Evolutionary conservation across 2,888 invertebrate species (phyloP).

Genomic region (Ethmia dodecea): DNA sequence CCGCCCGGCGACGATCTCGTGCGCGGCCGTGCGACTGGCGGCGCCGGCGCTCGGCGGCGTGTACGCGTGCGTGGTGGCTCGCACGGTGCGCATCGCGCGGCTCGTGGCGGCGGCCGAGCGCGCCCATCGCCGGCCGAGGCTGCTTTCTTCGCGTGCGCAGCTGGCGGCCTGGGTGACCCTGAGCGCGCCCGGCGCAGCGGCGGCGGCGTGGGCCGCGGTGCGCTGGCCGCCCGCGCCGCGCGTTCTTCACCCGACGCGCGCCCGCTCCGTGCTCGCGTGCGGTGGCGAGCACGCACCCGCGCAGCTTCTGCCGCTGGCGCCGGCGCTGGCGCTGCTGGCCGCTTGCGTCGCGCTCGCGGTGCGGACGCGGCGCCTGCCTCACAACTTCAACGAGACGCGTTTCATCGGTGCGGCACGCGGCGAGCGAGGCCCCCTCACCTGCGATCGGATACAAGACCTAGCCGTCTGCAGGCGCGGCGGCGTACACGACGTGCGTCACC

Average conservation of each 20-base stretch:
- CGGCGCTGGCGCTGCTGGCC: slow-evolving; percentile 83
- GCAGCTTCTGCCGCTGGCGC: slow-evolving; percentile 80
- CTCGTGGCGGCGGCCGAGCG: slow-evolving; percentile 39
- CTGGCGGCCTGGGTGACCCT: slow-evolving; percentile 77
- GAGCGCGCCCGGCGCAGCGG: slow-evolving; percentile 64
- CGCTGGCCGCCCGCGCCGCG: slow-evolving; percentile 63
- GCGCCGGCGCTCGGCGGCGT: slow-evolving; percentile 35
- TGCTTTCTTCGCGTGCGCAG: slow-evolving; percentile 64
- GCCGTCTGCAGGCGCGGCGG: slow-evolving; percentile 77
- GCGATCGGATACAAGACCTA: neutral
- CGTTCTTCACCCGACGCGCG: slow-evolving; percentile 65
- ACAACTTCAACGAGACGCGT: slow-evolving; percentile 88
- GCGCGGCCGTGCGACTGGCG: slow-evolving; percentile 29
- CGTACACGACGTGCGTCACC: slow-evolving; percentile 87
- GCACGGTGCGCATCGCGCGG: slow-evolving; percentile 37
- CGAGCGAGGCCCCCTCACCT: slow-evolving; percentile 80
- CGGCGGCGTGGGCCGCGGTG: slow-evolving; percentile 80
- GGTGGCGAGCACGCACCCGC: slow-evolving; percentile 67
- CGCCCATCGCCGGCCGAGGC: slow-evolving; percentile 22
- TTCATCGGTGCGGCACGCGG: slow-evolving; percentile 87
- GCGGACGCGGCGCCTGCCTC: slow-evolving; percentile 86
- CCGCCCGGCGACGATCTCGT: slow-evolving; percentile 26
- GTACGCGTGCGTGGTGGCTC: slow-evolving; percentile 37
- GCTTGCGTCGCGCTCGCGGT: slow-evolving; percentile 88
- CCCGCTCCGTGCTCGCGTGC: slow-evolving; percentile 80